Percentiles rank a stretch among this genome's conserved stretches.
Evolutionary conservation across 2,888 invertebrate species (phyloP).

Genomic region (Mesochorus sp.): DNA sequence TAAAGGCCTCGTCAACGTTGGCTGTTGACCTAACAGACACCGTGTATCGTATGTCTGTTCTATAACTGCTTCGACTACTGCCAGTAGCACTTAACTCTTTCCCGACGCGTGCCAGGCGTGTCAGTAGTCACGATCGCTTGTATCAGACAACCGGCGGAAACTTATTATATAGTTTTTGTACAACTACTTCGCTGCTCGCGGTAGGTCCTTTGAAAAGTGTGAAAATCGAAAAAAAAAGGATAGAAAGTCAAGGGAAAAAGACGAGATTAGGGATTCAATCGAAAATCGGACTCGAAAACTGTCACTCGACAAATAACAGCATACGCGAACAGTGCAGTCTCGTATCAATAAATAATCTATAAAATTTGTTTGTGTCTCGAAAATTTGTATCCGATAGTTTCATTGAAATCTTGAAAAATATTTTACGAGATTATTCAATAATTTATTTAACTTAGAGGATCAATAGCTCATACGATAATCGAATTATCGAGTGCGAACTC

Average conservation of each 20-base stretch:
- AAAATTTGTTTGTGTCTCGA: neutral
- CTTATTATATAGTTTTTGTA: too few relatives aligned
- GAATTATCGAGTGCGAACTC: neutral
- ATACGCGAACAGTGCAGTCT: slow-evolving; percentile 32
- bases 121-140: slow-evolving; percentile 32
- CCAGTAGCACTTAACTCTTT: neutral
- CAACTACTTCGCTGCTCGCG: neutral
- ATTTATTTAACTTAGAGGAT: too few relatives aligned
- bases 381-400: too few relatives aligned
- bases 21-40: slow-evolving; percentile 11
- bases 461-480: neutral
- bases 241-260: neutral
- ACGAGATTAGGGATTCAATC: neutral
- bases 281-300: slow-evolving; percentile 5
- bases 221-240: neutral
- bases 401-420: too few relatives aligned
- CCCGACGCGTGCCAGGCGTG: neutral
- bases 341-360: neutral
- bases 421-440: too few relatives aligned
- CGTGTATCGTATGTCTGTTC: slow-evolving; percentile 39
- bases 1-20: neutral
- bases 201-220: slow-evolving; percentile 1
- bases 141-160: slow-evolving; percentile 3
- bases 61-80: slow-evolving; percentile 5
- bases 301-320: slow-evolving; percentile 6